Evolutionary conservation across 2,888 invertebrate species (phyloP), one percentile per base, ranked within the genome.

Genomic region (Drosophila meridiana): DNA sequence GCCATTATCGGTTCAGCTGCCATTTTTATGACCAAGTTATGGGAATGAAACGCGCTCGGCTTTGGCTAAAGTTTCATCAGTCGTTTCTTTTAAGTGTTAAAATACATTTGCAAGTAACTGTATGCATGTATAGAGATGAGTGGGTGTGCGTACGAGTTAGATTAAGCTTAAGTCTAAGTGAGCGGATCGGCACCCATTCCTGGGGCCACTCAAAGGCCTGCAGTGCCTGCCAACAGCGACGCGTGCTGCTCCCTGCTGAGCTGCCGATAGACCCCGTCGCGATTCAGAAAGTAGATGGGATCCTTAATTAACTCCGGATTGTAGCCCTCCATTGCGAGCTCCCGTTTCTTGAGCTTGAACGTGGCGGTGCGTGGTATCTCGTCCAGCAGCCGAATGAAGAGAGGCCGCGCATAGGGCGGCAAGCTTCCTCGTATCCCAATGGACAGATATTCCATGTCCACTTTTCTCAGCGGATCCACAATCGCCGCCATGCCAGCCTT

Each of bases 401-500:
- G 93, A 1, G 99, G 99, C 28, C 97, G 94, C 0, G 99, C 98
- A 92, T 98, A 99, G 0, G 95, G 91, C 0, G 99, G 98, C 82
- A 99, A 94, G 74, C 95, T 94, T 83, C 95, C 94, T 90, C 95
- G 95, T 53, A 97, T 93, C 62, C 95, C 95, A n/a, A 94, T 93
- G 32, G 95, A 95, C 67, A 97, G 93, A 60, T 94, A 93, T 32
- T 92, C 82, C 78, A 96, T 93, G 86, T 95, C 94, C 63, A 97
- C 92, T 68, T 94, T 92, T 40, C 94, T 94, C 2, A 94, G 93
- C 4, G 95, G 94, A 92, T 97, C 97, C 26, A 96, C 96, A 67
- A 99, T 95, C 28, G 98, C 97, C 28, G 96, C 98, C 99, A 99
- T 99, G 76, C 99, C 99, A 20, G 98, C 98, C 87, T 96, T 95